Evolutionary conservation across 1,140 invertebrate genomes (phyloP).

Genomic region (Caenorhabditis brenneri): DNA sequence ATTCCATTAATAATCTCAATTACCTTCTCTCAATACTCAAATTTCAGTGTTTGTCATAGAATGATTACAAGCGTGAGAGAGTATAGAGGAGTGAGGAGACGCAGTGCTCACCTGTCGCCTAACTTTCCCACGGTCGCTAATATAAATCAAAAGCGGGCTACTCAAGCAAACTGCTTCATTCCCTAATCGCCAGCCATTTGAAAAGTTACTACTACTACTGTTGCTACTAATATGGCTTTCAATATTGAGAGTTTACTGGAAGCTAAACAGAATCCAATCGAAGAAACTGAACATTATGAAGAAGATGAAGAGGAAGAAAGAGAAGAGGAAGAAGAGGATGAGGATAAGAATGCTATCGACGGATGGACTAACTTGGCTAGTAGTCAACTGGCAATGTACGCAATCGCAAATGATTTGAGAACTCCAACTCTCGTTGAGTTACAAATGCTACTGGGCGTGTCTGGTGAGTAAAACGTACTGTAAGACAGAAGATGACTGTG

Average conservation of each 20-base stretch:
- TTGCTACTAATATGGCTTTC: neutral
- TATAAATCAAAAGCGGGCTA: slow-evolving; percentile 20
- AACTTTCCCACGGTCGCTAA: slow-evolving; percentile 32
- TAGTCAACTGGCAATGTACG: slow-evolving; percentile 48
- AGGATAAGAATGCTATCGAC: slow-evolving; percentile 17
- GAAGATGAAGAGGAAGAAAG: neutral
- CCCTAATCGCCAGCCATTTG: slow-evolving; percentile 18
- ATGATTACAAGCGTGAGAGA: slow-evolving; percentile 35
- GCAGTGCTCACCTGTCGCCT: slow-evolving; percentile 29
- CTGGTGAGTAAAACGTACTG: slow-evolving; percentile 38
- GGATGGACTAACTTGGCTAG: slow-evolving; percentile 11
- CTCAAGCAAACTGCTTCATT: neutral
- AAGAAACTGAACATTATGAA: neutral
- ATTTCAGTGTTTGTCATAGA: slow-evolving; percentile 43
- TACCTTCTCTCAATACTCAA: slow-evolving; percentile 37
- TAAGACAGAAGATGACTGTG: neutral
- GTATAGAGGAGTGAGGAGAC: neutral
- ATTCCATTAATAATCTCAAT: slow-evolving; percentile 43
- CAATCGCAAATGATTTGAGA: slow-evolving; percentile 54
- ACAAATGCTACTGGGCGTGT: slow-evolving; percentile 57
- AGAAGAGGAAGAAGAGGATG: slow-evolving; percentile 8
- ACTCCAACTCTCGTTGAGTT: slow-evolving; percentile 54
- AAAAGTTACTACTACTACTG: neutral
- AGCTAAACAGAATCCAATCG: neutral
- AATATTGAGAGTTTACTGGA: slow-evolving; percentile 25